A percentile compares a stretch with the other conserved stretches of the same genome.
Evolutionary conservation across 1,140 invertebrate genomes (phyloP).

Genomic region (Bombyx mori): ASM3026992v2 NC_085121.1:304001-304500

Average conservation of each 20-base stretch:
- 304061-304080: too few relatives aligned
- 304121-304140: too few relatives aligned
- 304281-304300: slow-evolving; percentile 48
- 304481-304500: slow-evolving; percentile 84
- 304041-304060: slow-evolving; percentile 8
- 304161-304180: neutral
- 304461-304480: slow-evolving; percentile 83
- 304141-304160: too few relatives aligned
- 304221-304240: slow-evolving; percentile 1
- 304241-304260: slow-evolving; percentile 2
- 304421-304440: slow-evolving; percentile 78
- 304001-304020: slow-evolving; percentile 30
- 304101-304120: too few relatives aligned
- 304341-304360: neutral
- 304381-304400: slow-evolving; percentile 32
- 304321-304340: slow-evolving; percentile 36
- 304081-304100: too few relatives aligned
- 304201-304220: slow-evolving; percentile 21
- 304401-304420: slow-evolving; percentile 79
- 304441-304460: slow-evolving; percentile 88
- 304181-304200: slow-evolving; percentile 10
- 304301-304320: slow-evolving; percentile 27
- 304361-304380: neutral
- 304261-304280: slow-evolving; percentile 30
- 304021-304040: slow-evolving; percentile 8